Evolutionary conservation across 2,113 vertebrate genomes (phyloP), one percentile per base, ranked within the genome.

Genomic region (Notechis scutatus): DNA sequence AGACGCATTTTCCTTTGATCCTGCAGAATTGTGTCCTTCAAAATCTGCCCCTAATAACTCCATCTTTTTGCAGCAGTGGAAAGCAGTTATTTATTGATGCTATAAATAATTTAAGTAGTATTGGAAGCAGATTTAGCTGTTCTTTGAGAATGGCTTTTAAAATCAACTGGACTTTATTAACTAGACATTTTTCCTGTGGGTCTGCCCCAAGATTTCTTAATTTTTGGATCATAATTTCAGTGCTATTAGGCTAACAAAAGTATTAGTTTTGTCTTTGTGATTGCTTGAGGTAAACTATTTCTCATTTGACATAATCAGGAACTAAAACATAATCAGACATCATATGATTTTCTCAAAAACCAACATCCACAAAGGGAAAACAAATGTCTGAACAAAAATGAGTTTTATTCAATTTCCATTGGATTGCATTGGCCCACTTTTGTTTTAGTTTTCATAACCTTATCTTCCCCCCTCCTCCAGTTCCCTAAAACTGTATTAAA

Each of bases 401-500:
- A 86, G 95, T 91, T 93, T 95, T 96, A 93, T 90, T 91, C 9
- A 95, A 18, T 74, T 57, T 56, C 50, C 24, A 3, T 52, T 88
- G 5, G 61, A 12, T 86, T 54, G 15, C 9, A 86, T 0, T 61
- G 56, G 81, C n/a, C 55, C 24, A 87, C 2, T 3, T 90, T n/a
- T 54, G 23, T 4, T 10, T 90, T 23, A 47, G 45, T 45, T 87
- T 91, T 95, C 95, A 94, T 95, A 95, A 91, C 91, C 69, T 93
- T 96, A 88, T 57, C 93, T 95, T 94, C 93, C 57, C 69, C 93
- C 14, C 95, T 96, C 93, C 74, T 85, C 47, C 45, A 93, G 21
- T 42, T 93, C 88, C 54, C n/a, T 57, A 90, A 87, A 93, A 95
- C 87, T 94, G 92, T 96, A 95, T 97, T 81, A 95, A 95, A 97